These are phyloP conservation scores for Mallotus villosus DNA, from an alignment of 2,797 vertebrate species.

Conservation along the genomic window DNA sequence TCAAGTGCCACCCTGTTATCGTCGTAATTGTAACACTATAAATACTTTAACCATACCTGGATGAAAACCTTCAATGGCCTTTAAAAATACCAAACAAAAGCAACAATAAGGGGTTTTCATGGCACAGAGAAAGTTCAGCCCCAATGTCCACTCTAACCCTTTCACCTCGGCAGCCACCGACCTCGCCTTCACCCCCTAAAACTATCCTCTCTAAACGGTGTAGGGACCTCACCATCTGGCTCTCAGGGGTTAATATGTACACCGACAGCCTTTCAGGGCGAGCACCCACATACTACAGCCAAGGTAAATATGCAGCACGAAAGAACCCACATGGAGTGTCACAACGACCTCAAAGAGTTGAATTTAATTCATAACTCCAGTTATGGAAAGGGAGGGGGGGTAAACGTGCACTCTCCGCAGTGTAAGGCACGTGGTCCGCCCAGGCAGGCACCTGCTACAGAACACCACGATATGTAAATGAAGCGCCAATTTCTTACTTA, in stretches of 20 bases:
- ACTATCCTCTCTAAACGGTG: conserved; percentile 38
- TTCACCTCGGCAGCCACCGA: conserved; percentile 64
- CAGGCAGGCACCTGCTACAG: conserved; percentile 71
- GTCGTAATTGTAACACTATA: background rate
- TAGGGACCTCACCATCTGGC: conserved; percentile 50
- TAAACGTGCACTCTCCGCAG: conserved; percentile 40
- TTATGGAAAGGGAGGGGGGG: conserved; percentile 34
- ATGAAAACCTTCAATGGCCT: background rate
- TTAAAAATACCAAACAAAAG: background rate
- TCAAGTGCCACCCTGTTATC: background rate
- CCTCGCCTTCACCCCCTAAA: conserved; percentile 65
- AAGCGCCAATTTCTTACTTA: conserved; percentile 68
- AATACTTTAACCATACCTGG: background rate
- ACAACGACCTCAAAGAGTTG: conserved; percentile 28
- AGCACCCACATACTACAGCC: conserved; percentile 32
- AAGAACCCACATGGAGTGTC: conserved; percentile 30
- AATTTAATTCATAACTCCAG: conserved; percentile 53
- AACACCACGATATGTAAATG: conserved; percentile 58
- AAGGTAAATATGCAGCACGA: conserved; percentile 47
- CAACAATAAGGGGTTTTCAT: background rate
- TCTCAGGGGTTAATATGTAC: conserved; percentile 54
- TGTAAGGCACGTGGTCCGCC: conserved; percentile 71
- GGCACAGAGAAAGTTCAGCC: conserved; percentile 64
- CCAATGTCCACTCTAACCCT: conserved; percentile 57
- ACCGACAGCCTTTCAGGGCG: conserved; percentile 39